Conservation (phyloP, 2,888 invertebrate species). For the Arge pagana region DNA sequence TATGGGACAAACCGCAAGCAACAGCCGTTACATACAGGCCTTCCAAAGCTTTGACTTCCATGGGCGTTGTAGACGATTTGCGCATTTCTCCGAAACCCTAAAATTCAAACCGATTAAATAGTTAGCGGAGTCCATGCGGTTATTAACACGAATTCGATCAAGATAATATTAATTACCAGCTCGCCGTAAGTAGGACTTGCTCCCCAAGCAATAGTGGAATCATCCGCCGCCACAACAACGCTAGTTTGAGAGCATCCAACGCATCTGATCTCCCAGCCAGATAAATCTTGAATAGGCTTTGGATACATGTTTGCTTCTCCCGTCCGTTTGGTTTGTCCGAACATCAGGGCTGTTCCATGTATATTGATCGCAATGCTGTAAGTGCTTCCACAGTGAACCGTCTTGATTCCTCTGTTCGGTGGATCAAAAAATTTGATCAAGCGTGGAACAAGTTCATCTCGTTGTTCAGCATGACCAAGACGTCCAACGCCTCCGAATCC, state of each 20-base stretch:
- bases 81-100: conserved; percentile 88
- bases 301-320: conserved; percentile 98
- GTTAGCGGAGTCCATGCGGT: not conserved
- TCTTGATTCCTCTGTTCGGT: conserved; percentile 80
- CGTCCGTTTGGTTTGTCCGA: conserved; percentile 90
- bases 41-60: conserved; percentile 80
- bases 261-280: conserved; percentile 88
- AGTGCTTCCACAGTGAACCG: conserved; percentile 82
- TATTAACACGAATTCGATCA: not conserved
- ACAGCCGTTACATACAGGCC: conserved; percentile 78
- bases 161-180: conserved; percentile 64
- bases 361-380: conserved; percentile 84
- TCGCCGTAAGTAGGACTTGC: conserved; percentile 94
- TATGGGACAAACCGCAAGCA: conserved; percentile 85
- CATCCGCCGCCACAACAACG: conserved; percentile 86
- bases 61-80: conserved; percentile 85
- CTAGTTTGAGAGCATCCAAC: conserved; percentile 85
- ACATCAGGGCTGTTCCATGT: conserved; percentile 62
- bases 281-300: conserved; percentile 91
- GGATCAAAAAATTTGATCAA: conserved; percentile 87
- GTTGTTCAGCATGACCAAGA: conserved; percentile 89
- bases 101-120: conserved; percentile 25
- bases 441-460: conserved; percentile 85
- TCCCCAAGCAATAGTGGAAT: conserved; percentile 90
- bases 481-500: conserved; percentile 95